Base-by-base conservation (phyloP, 2,113 vertebrate genomes). In the Gnathonemus longibarbis region DNA sequence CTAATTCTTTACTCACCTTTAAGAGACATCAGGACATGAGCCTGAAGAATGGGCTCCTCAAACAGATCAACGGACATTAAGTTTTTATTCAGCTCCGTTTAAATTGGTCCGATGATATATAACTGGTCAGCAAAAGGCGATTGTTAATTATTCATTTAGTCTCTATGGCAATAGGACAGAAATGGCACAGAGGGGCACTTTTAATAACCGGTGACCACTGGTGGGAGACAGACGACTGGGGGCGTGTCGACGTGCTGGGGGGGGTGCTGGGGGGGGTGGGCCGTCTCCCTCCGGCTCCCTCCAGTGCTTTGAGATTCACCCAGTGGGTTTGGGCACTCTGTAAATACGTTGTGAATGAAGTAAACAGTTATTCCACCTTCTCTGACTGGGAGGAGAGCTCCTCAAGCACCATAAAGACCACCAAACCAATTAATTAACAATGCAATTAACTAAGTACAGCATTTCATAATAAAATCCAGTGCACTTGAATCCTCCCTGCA, bases 111-210 rank as follows among this genome's bases (percentile, higher is more conserved):
- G 46, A n/a, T 86, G 42, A 85, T 86, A n/a, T 49, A 27, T 49
- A 50, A 86, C 84, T 86, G 84, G 84, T 86, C 48, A 49, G 48
- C 84, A 31, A 49, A 50, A 86, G 45, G 24, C 46, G 24, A 49
- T n/a, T n/a, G 84, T 50, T 49, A 86, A 48, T 49, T 86, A 86
- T 86, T 50, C 3, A 86, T 86, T 86, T 85, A 27, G 84, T 86
- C 46, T 86, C 46, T 86, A 86, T 86, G 84, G 8, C 84, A 86
- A 86, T 86, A n/a, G 13, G 24, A 48, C 48, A 85, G 19, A 85
- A 48, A 6, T 27, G 84, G 84, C 21, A 50, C 45, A 27, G 45
- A 49, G n/a, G 46, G 42, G 24, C 2, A 46, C 19, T 27, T 85
- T 50, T n/a, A 49, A 49, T 48, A 85, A 49, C 42, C n/a, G 42